Evolutionary conservation across 35 echinoderm and acorn worm species (phyloP).

Genomic region (Ophiothrix spiculata): DNA sequence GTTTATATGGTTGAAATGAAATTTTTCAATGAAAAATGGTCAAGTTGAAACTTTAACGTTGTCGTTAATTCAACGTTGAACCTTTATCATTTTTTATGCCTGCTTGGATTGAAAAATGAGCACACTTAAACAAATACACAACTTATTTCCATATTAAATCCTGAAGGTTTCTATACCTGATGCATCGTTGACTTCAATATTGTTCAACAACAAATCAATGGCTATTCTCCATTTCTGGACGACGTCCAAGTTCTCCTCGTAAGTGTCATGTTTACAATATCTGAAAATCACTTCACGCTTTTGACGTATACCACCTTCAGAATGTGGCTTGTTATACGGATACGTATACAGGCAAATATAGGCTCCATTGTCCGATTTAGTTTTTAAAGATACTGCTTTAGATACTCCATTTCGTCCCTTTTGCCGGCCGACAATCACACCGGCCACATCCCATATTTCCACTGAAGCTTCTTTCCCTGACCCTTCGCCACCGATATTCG

Average conservation of each 20-base stretch:
- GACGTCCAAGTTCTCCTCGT: slow-evolving; percentile 32
- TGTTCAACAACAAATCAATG: neutral
- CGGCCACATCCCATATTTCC: neutral
- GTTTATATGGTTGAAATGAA: too few species aligned
- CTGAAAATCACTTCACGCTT: slow-evolving; percentile 26
- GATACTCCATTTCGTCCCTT: neutral
- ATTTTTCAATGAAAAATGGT: too few species aligned
- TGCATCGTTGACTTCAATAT: neutral
- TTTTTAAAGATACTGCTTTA: neutral
- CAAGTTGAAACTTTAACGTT: too few species aligned
- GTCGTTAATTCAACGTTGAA: too few species aligned
- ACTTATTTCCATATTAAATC: too few species aligned
- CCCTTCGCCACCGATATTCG: neutral
- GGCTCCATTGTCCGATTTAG: neutral
- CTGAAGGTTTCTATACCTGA: too few species aligned
- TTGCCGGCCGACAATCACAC: neutral
- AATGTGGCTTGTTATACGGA: neutral
- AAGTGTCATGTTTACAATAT: slow-evolving; percentile 3
- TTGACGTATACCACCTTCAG: neutral
- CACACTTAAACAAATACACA: too few species aligned
- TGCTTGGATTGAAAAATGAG: too few species aligned
- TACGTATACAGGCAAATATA: slow-evolving; percentile 10
- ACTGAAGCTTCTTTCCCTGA: neutral
- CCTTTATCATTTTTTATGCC: too few species aligned
- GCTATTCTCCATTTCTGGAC: slow-evolving; percentile 33